These are phyloP conservation scores for Tragelaphus strepsiceros DNA, from an alignment of 2,113 vertebrate species.

Conservation along the genomic window DNA sequence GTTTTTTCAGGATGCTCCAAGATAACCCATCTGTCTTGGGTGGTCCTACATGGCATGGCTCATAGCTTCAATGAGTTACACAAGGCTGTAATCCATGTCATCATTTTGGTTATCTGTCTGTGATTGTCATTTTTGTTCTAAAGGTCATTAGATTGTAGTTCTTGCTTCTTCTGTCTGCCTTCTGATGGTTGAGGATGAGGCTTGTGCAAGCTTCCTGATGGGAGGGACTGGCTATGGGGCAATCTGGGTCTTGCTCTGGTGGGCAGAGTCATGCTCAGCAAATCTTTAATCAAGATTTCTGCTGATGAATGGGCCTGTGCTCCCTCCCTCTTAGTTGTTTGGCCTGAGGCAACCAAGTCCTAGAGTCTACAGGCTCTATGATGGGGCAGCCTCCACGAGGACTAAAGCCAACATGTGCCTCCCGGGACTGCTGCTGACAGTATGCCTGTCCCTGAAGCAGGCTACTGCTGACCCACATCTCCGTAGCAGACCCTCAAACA, in stretches of 20 bases:
- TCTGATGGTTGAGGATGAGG: neutral
- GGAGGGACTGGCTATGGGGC: neutral
- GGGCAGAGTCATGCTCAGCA: neutral
- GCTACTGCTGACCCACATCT: neutral
- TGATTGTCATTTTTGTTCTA: neutral
- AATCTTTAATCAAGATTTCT: neutral
- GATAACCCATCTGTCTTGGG: neutral
- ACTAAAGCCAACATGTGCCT: neutral
- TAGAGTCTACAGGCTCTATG: neutral
- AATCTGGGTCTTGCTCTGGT: neutral
- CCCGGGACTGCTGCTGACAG: neutral
- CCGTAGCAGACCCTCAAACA: rapidly evolving
- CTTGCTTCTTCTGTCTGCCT: neutral
- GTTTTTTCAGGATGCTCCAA: rapidly evolving
- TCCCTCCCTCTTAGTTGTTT: neutral
- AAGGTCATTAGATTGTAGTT: neutral
- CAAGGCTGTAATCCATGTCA: neutral
- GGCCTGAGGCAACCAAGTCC: neutral
- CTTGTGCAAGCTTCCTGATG: neutral
- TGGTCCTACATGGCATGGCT: neutral
- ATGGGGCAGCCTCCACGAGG: neutral
- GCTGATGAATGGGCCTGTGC: neutral
- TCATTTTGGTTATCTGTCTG: neutral
- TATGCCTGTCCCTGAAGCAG: neutral
- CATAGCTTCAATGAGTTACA: neutral